Evolutionary conservation across 2,797 vertebrate genomes (phyloP), one percentile per base, ranked within the genome.

Genomic region (Microchirus variegatus): DNA sequence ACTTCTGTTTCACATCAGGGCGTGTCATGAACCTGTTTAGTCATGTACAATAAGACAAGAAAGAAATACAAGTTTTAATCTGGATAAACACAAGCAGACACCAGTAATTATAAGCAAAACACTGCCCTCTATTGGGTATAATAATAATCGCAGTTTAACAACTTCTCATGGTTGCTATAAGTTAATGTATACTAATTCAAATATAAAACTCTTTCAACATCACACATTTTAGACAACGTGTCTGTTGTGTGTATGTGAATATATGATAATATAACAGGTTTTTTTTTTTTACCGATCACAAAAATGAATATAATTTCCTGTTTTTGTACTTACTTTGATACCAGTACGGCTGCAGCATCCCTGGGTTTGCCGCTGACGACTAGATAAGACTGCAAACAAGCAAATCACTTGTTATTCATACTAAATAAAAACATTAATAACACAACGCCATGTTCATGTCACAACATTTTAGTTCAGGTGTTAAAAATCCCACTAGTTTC

Each of bases 1-100:
- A 84, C 82, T 94, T 97, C 85, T 94, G 93, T 61, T 91, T 96
- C 73, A 97, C 97, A 70, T 99, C 98, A 4, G 93, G 97, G 42
- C 97, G 96, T 1, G 95, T 95, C 83, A 99, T 93, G 46, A 99
- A 98, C 88, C 98, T 99, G 91, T 53, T 60, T 3, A 64, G 60
- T 67, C 80, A 81, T 14, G 72, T 51, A 46, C 2, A 67, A 50
- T n/a, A 40, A 49, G 40, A 71, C 16, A 50, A 19, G 16, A 6
- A 42, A 42, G 17, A 10, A 40, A 64, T 11, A 17, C 53, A 51
- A 22, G 4, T 36, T 48, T 67, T 75, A 0, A 37, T 35, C 9
- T 18, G 19, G 9, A 60, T 16, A 59, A 68, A 64, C 13, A 60
- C 12, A 49, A 0, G 1, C 6, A 40, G 9, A 53, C 2, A 19